These are phyloP conservation scores for Metopolophium dirhodum DNA, from an alignment of 1,140 invertebrate genomes.

Conservation along the genomic window DNA sequence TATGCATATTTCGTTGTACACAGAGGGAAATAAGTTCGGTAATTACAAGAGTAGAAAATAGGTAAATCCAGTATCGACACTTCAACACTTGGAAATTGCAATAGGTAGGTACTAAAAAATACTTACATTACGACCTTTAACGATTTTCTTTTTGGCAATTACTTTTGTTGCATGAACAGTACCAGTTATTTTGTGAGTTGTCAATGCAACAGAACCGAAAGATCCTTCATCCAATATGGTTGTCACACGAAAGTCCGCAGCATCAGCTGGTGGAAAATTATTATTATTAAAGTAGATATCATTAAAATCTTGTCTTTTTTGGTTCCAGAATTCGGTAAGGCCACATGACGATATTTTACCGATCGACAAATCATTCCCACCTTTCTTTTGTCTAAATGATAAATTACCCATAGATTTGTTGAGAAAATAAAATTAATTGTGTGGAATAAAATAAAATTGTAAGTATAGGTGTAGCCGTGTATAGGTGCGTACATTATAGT, in stretches of 20 bases:
- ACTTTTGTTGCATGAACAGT: neutral
- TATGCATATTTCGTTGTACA: neutral
- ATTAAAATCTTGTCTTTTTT: neutral
- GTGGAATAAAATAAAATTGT: neutral
- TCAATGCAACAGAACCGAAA: conserved; percentile 22
- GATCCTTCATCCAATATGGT: conserved; percentile 25
- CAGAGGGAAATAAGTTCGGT: neutral
- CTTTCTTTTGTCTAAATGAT: neutral
- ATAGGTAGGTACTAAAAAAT: neutral
- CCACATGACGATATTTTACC: neutral
- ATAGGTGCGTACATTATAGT: neutral
- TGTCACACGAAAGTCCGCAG: conserved; percentile 5
- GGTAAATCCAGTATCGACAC: neutral
- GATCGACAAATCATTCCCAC: neutral
- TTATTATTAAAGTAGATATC: neutral
- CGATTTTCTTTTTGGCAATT: conserved; percentile 79
- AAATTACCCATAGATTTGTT: neutral
- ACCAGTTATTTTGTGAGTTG: neutral
- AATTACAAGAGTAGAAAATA: neutral
- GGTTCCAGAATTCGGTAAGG: neutral
- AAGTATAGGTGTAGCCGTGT: neutral
- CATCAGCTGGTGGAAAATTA: neutral
- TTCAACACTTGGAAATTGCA: neutral
- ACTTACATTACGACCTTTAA: conserved; percentile 62
- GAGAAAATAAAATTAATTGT: neutral